Evolutionary conservation across 2,797 vertebrate genomes (phyloP), one percentile per base, ranked within the genome.

Genomic region (Botia almorhae): DNA sequence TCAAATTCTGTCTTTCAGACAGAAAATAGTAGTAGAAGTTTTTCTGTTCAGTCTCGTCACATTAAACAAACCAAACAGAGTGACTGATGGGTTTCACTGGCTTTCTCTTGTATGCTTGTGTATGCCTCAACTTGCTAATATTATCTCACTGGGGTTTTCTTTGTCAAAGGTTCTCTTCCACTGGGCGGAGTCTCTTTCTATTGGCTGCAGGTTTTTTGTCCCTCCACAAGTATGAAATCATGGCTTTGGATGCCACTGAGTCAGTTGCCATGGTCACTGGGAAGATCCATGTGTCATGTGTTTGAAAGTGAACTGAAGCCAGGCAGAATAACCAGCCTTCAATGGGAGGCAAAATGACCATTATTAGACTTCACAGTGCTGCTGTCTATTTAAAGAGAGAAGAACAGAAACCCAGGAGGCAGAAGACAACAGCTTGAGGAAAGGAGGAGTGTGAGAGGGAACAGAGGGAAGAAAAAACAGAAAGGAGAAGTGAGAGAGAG

Each of bases 231-330:
- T 87, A 87, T 88, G 85, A 93, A 96, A 95, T 95, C 94, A 92
- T 90, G 17, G 86, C 91, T 94, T 95, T 92, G 90, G 96, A 95
- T 94, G 96, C 96, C 94, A 96, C 96, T 96, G 96, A 87, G 96
- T 91, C 88, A 71, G 96, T 99, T 97, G 93, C 96, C 95, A 98
- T 98, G 96, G 96, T 95, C 95, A 95, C 97, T 97, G 96, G 96
- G 96, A 98, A 98, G 96, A 95, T 92, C 92, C 93, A 88, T 82
- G 88, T 92, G 93, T 95, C 95, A 95, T 96, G 96, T 95, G 95
- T 94, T 96, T 96, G 95, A 96, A 95, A 97, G 96, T 94, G 93
- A 96, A 93, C 93, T 91, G 93, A 95, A 92, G 93, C 93, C 89
- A 92, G 91, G 89, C 91, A 84, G 92, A 92, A 91, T 94, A 92